phyloP scores from a whole-genome alignment of 2,113 vertebrate species.

The Bufo bufo region DNA sequence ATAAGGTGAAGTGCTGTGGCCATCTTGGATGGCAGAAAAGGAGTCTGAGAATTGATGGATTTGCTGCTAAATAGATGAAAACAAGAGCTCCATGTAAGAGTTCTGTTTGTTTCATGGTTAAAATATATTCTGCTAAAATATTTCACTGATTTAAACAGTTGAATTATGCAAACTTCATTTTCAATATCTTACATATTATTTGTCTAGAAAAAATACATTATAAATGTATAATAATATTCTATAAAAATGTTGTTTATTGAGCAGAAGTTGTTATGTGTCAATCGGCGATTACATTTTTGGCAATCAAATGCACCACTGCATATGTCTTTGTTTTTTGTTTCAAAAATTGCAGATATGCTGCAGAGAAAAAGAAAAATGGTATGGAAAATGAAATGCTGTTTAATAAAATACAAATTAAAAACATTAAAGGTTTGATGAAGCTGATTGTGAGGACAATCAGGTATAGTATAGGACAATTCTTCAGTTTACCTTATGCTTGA shows the following conservation, averaged over 20 bases:
- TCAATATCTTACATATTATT: neutral
- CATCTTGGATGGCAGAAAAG: too few relatives aligned
- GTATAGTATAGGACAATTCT: neutral
- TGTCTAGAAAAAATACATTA: slow-evolving; percentile 1
- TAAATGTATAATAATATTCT: slow-evolving; percentile 34
- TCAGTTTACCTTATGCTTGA: too few relatives aligned
- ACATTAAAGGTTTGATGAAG: neutral
- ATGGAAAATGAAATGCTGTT: neutral
- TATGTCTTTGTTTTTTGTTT: slow-evolving; percentile 51
- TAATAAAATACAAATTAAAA: neutral
- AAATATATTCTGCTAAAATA: too few relatives aligned
- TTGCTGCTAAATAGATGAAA: too few relatives aligned
- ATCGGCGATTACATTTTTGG: slow-evolving; percentile 46
- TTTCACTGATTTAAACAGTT: too few relatives aligned
- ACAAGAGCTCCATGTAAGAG: too few relatives aligned
- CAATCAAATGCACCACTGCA: slow-evolving; percentile 50
- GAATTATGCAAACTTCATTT: too few relatives aligned
- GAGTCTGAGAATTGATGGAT: too few relatives aligned
- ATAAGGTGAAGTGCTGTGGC: too few relatives aligned
- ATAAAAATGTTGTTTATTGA: slow-evolving; percentile 52
- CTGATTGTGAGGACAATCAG: neutral
- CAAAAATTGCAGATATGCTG: neutral
- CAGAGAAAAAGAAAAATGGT: neutral
- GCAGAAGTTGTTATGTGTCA: slow-evolving; percentile 49
- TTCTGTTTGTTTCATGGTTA: too few relatives aligned